Base-by-base conservation (phyloP, 2,797 vertebrate genomes). In the Uromys caudimaculatus region DNA sequence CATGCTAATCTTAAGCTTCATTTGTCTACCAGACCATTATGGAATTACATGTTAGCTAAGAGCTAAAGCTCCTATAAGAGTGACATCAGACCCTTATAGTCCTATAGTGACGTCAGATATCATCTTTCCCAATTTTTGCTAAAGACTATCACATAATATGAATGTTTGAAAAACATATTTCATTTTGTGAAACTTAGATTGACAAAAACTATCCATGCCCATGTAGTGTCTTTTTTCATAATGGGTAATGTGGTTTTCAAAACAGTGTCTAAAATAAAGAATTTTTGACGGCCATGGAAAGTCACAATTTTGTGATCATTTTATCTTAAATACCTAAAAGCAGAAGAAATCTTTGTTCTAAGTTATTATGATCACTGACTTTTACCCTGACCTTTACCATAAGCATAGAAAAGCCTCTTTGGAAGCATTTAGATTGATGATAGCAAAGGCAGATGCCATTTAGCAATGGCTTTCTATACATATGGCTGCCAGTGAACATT, bases 261-360 rank as follows among this genome's bases (percentile, higher is more conserved):
- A 94, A 14, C 11, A n/a, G 11, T 71, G 12, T 77, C 54, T 77
- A 38, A 77, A 92, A 78, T 60, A 62, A 94, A 89, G 3, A 19
- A 3, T 4, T 32, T 41, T 76, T 62, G 38, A 24, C 81, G 38
- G 78, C 47, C 79, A 71, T 41, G 29, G 60, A 14, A 56, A 17
- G 62, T 60, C 91, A 16, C n/a, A 62, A 85, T 64, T 85, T 56
- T 86, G 24, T 69, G 82, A n/a, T 47, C 76, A 58, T 54, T 88
- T 96, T 93, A 35, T 69, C 58, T 92, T 75, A 71, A 24, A 50
- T 88, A 60, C 41, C 27, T 86, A 47, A 64, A 96, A 95, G 52
- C 21, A 78, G 12, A 52, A 56, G 4, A 29, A 94, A 85, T 27
- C 35, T 90, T 75, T 94, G 29, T 75, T 92, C 19, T 54, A 41